phyloP scores from a whole-genome alignment of 2,888 invertebrate species.

The Muscina levida region DNA sequence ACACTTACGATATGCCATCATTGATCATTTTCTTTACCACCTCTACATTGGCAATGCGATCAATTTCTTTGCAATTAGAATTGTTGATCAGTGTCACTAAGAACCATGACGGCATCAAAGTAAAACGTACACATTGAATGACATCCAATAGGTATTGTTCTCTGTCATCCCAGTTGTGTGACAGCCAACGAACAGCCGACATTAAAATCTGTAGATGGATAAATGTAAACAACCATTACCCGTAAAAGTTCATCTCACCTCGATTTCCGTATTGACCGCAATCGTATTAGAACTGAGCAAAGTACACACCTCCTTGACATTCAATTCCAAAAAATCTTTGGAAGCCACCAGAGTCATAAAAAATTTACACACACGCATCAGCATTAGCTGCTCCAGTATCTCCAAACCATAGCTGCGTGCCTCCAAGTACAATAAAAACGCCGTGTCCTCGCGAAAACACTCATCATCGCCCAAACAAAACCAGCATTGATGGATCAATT shows the following conservation, averaged over 20 bases:
- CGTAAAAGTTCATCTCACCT: slow-evolving; percentile 70
- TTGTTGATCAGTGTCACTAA: slow-evolving; percentile 88
- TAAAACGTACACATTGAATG: slow-evolving; percentile 87
- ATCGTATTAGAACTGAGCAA: slow-evolving; percentile 87
- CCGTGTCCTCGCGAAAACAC: slow-evolving; percentile 87
- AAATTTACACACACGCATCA: slow-evolving; percentile 87
- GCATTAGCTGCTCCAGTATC: slow-evolving; percentile 70
- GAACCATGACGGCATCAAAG: slow-evolving; percentile 89
- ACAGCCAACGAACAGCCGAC: slow-evolving; percentile 90
- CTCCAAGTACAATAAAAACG: slow-evolving; percentile 85
- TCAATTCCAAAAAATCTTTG: slow-evolving; percentile 86
- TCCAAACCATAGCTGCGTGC: slow-evolving; percentile 81
- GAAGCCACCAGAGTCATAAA: slow-evolving; percentile 89
- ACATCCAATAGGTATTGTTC: slow-evolving; percentile 82
- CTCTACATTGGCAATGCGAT: slow-evolving; percentile 84
- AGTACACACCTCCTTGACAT: slow-evolving; percentile 84
- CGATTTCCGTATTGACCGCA: slow-evolving; percentile 85
- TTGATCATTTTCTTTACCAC: slow-evolving; percentile 89
- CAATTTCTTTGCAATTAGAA: slow-evolving; percentile 86
- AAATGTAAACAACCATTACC: background rate
- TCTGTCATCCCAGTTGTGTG: slow-evolving; percentile 85
- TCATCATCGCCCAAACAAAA: slow-evolving; percentile 86
- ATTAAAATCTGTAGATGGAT: slow-evolving; percentile 83
- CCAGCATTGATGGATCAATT: slow-evolving; percentile 89
- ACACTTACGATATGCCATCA: slow-evolving; percentile 87